A percentile compares a stretch with the other conserved stretches of the same genome.
These are phyloP conservation scores for Eulimnadia texana DNA, from an alignment of 1,140 invertebrate species.

Conservation along the genomic window DNA sequence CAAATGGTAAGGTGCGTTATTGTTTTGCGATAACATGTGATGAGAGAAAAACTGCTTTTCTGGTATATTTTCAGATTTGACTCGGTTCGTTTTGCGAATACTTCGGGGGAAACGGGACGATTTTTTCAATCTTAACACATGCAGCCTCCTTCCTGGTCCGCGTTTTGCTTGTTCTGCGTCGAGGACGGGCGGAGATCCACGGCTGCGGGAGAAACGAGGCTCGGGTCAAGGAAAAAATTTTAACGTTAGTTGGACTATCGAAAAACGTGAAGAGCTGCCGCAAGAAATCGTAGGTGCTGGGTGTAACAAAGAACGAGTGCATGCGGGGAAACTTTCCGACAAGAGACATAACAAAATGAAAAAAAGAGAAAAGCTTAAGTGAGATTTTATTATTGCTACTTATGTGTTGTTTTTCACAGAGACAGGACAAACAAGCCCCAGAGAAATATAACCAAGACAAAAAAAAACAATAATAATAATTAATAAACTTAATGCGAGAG, in stretches of 20 bases:
- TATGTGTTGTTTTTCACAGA: background rate
- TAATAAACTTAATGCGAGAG: conserved; percentile 8
- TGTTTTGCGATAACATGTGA: too few relatives aligned
- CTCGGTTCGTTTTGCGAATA: too few relatives aligned
- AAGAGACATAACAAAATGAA: background rate
- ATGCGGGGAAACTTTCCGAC: background rate
- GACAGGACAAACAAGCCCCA: background rate
- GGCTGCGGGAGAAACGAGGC: background rate
- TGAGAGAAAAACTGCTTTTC: too few relatives aligned
- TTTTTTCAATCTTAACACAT: conserved; percentile 58
- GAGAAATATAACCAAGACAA: background rate
- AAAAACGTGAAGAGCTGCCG: conserved; percentile 23
- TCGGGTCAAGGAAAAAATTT: background rate
- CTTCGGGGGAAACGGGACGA: too few relatives aligned
- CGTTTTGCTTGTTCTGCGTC: conserved; percentile 49
- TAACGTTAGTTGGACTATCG: background rate
- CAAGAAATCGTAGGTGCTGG: too few relatives aligned
- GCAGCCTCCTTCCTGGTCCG: conserved; percentile 59
- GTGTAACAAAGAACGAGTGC: background rate
- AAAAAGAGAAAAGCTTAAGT: background rate
- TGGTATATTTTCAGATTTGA: too few relatives aligned
- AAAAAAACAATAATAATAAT: conserved; percentile 12
- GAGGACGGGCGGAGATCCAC: conserved; percentile 60
- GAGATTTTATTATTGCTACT: background rate
- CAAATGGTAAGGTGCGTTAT: too few relatives aligned